Evolutionary conservation across 2,888 invertebrate genomes (phyloP).

Genomic region (Orgyia antiqua): DNA sequence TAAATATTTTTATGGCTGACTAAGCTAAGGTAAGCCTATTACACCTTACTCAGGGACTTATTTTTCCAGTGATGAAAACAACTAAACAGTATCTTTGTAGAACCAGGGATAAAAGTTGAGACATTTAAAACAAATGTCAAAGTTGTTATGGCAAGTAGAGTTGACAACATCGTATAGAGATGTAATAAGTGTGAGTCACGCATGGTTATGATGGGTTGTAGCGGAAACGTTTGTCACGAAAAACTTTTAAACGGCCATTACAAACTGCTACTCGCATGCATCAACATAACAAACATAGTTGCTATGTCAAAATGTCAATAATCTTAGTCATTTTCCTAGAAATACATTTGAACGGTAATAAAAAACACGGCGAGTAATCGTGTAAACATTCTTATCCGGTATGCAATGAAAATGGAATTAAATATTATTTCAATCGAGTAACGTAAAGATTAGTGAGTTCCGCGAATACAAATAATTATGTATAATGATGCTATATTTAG

Average conservation of each 20-base stretch:
- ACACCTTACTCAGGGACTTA: too few species aligned
- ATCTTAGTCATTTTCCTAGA: constrained; percentile 5
- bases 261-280: constrained; percentile 10
- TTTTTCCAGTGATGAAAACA: too few species aligned
- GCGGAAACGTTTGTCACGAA: constrained; percentile 57
- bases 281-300: constrained; percentile 4
- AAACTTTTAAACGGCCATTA: constrained; percentile 35
- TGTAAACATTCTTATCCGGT: constrained; percentile 1
- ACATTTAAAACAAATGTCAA: too few species aligned
- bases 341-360: background rate
- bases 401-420: background rate
- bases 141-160: constrained; percentile 13
- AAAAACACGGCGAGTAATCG: background rate
- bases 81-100: too few species aligned
- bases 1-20: too few species aligned
- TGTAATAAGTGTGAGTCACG: constrained; percentile 45
- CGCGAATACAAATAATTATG: too few species aligned
- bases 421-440: too few species aligned
- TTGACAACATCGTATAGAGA: constrained; percentile 43
- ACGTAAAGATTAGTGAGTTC: too few species aligned
- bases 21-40: too few species aligned
- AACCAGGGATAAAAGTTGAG: too few species aligned
- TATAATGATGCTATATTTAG: too few species aligned
- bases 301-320: constrained; percentile 7
- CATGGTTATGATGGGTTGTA: constrained; percentile 47